These are phyloP conservation scores for Macropodus opercularis DNA, from an alignment of 2,797 vertebrate genomes.

Conservation along the genomic window DNA sequence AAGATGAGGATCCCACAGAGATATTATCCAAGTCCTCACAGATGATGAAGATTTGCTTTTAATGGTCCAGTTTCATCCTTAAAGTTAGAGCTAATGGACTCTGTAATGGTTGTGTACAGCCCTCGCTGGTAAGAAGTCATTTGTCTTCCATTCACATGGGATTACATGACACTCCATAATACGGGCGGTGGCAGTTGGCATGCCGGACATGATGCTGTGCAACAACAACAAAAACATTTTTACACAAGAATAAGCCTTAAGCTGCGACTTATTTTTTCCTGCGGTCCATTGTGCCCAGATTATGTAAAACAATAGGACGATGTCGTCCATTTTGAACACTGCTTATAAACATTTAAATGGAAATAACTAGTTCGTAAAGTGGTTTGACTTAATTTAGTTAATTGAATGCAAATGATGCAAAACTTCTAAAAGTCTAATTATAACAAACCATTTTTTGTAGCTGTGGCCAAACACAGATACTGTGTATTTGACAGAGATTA, in stretches of 20 bases:
- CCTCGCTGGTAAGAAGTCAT: background rate
- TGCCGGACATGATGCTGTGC: background rate
- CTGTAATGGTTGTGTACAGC: background rate
- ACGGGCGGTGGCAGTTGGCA: background rate
- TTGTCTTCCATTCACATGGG: constrained; percentile 8
- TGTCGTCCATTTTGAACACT: too few relatives aligned
- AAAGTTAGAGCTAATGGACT: constrained; percentile 29
- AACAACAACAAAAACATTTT: background rate
- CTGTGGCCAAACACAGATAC: background rate
- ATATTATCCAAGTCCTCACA: constrained; percentile 11
- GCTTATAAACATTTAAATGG: too few relatives aligned
- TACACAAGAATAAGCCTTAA: background rate
- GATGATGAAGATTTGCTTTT: constrained; percentile 37
- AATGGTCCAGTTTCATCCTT: constrained; percentile 13
- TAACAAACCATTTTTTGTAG: background rate
- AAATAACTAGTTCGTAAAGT: too few relatives aligned
- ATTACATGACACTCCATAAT: constrained; percentile 15
- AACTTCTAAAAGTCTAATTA: background rate
- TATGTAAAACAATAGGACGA: background rate
- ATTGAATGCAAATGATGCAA: background rate
- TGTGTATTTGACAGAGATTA: background rate
- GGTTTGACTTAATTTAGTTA: too few relatives aligned
- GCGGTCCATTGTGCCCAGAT: background rate
- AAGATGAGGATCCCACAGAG: constrained; percentile 17
- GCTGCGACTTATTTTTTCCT: background rate